Evolutionary conservation across 2,797 vertebrate species (phyloP).

Genomic region (Darevskia nairensis): DNA sequence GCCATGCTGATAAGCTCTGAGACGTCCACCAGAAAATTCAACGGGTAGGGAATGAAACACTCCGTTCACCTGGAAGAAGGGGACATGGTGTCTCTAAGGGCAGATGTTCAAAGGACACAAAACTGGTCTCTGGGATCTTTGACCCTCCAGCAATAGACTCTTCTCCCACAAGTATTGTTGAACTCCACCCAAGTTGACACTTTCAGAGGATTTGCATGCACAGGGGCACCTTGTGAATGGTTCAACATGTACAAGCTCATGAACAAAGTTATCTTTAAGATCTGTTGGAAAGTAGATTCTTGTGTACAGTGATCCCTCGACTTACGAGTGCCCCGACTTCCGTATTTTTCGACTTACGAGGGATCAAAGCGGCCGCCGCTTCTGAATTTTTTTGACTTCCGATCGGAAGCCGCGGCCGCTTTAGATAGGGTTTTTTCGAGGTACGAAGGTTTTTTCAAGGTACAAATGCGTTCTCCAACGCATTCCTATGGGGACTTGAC

Average conservation of each 20-base stretch:
- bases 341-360: too few species aligned
- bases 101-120: neutral
- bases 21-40: slow-evolving; percentile 51
- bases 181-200: neutral
- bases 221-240: neutral
- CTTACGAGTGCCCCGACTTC: too few species aligned
- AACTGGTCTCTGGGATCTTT: too few species aligned
- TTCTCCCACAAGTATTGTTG: neutral
- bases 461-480: too few species aligned
- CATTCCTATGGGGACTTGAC: too few species aligned
- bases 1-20: slow-evolving; percentile 63
- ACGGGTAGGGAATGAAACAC: slow-evolving; percentile 64
- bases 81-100: neutral
- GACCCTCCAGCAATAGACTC: too few species aligned
- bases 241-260: neutral
- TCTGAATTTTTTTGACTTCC: too few species aligned
- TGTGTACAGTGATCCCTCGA: neutral
- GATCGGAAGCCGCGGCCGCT: too few species aligned
- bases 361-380: too few species aligned
- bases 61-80: slow-evolving; percentile 65
- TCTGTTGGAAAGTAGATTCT: neutral
- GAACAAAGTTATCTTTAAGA: neutral
- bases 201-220: neutral
- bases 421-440: too few species aligned
- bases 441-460: too few species aligned